phyloP scores from a whole-genome alignment of 2,888 invertebrate genomes.

The Reticulitermes lucifugus region DNA sequence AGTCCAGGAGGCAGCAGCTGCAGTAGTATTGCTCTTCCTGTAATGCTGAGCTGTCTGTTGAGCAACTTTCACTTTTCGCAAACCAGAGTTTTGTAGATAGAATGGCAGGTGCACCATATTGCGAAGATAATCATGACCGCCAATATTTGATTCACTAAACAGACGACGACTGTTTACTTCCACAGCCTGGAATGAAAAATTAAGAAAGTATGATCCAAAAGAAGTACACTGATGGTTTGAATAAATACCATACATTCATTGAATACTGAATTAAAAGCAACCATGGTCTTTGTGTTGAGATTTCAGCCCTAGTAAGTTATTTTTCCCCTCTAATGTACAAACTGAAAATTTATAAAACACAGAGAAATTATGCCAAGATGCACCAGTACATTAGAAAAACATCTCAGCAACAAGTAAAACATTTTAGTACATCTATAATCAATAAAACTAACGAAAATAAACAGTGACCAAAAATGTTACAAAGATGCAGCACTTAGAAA shows the following conservation, averaged over 20 bases:
- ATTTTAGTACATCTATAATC: no score
- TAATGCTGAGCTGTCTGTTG: constrained; percentile 80
- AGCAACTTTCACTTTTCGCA: constrained; percentile 88
- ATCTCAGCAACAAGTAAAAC: no score
- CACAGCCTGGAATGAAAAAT: constrained; percentile 73
- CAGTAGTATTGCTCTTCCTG: constrained; percentile 61
- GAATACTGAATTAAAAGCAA: no score
- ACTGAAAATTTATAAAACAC: no score
- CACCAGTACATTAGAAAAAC: no score
- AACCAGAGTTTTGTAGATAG: constrained; percentile 96
- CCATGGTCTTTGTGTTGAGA: no score
- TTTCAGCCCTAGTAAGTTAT: no score
- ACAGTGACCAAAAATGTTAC: no score
- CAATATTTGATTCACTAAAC: constrained; percentile 92
- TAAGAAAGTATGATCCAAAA: background rate
- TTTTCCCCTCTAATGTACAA: no score
- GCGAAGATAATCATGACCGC: constrained; percentile 93
- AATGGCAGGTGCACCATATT: constrained; percentile 98
- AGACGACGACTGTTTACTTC: constrained; percentile 89
- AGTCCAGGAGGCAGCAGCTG: constrained; percentile 60
- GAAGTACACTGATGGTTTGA: background rate
- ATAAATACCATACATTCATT: background rate
- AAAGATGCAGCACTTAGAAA: no score
- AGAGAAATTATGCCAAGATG: no score
- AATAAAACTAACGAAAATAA: no score